phyloP scores from a whole-genome alignment of 1,140 invertebrate genomes.

The Sinella curviseta region DNA sequence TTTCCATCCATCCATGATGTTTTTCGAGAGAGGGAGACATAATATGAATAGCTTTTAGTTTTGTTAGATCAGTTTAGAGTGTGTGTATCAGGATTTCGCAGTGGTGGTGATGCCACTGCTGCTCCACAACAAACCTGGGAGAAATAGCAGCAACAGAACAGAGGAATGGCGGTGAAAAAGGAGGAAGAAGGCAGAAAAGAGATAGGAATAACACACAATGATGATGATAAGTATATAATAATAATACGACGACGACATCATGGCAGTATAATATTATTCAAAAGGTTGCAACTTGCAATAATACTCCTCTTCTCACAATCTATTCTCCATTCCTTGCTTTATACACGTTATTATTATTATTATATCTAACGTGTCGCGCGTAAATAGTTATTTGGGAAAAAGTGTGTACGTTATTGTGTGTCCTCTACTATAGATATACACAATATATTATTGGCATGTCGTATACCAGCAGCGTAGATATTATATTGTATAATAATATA shows the following conservation, averaged over 20 bases:
- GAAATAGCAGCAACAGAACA: background rate
- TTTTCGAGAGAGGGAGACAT: background rate
- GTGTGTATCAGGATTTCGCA: conserved; percentile 2
- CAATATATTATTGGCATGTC: background rate
- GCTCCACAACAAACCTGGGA: background rate
- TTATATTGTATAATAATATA: background rate
- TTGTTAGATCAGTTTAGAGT: background rate
- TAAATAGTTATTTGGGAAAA: background rate
- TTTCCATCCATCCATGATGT: background rate
- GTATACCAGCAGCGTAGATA: background rate
- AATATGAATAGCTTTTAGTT: background rate
- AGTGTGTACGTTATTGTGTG: background rate
- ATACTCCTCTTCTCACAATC: too few relatives aligned
- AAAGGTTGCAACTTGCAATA: too few relatives aligned
- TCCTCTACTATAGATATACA: too few relatives aligned
- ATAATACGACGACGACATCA: background rate
- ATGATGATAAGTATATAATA: background rate
- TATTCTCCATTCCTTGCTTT: background rate
- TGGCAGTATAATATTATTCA: background rate
- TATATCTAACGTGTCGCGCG: background rate
- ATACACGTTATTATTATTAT: too few relatives aligned
- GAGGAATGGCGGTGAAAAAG: conserved; percentile 10
- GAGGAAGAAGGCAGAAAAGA: conserved; percentile 16
- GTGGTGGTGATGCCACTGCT: background rate
- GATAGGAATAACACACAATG: background rate